Conservation (phyloP, 1,140 invertebrate species). For the Bombus haemorrhoidalis region DNA sequence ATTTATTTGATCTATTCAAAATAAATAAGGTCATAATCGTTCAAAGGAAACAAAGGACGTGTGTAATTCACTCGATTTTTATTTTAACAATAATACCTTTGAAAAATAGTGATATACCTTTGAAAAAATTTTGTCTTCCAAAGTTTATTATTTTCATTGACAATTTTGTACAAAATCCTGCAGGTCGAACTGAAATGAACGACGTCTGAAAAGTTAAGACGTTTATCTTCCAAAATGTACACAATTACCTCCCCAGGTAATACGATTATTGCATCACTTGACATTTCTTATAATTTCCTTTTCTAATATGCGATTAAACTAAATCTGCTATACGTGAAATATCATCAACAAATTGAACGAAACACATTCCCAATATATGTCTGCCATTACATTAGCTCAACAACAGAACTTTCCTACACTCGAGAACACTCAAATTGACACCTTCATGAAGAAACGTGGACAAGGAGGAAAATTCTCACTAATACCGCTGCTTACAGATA, state of each 20-base stretch:
- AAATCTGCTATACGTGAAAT: background rate
- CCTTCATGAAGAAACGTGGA: background rate
- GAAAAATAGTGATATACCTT: constrained; percentile 64
- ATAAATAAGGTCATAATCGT: background rate
- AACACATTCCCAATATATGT: background rate
- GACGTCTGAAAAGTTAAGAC: constrained; percentile 71
- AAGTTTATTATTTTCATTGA: constrained; percentile 73
- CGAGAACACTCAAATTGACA: background rate
- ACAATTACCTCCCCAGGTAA: constrained; percentile 76
- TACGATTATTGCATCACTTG: constrained; percentile 66
- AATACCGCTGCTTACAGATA: background rate
- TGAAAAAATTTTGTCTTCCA: constrained; percentile 79
- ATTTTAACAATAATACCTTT: background rate
- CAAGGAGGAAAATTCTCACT: background rate
- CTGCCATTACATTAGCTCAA: background rate
- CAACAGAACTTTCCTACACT: background rate
- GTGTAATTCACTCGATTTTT: background rate
- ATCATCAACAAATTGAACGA: background rate
- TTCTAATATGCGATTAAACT: background rate
- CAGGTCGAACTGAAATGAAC: constrained; percentile 72
- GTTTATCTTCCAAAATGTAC: constrained; percentile 72
- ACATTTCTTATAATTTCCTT: constrained; percentile 6
- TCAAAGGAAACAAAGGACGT: background rate
- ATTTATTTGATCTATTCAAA: background rate
- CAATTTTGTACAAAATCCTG: constrained; percentile 66